Percentiles rank a stretch among this genome's conserved stretches.
These are phyloP conservation scores for Volucella inflata DNA, from an alignment of 2,888 invertebrate genomes.

Conservation along the genomic window DNA sequence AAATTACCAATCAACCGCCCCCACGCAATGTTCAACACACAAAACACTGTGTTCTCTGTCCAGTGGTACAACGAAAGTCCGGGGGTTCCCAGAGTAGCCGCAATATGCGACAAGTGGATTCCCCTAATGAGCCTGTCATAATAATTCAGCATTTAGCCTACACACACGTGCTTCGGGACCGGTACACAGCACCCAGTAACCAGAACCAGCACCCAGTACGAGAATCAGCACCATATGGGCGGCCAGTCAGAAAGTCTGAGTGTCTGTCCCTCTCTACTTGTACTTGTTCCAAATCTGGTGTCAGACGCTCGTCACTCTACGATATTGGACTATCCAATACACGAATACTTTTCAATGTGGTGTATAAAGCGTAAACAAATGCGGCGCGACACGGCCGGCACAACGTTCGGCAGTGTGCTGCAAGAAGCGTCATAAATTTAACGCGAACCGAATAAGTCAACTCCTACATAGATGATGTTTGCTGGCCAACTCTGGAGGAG, in stretches of 20 bases:
- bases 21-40: slow-evolving; percentile 56
- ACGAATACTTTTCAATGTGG: slow-evolving; percentile 43
- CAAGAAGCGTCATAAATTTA: slow-evolving; percentile 73
- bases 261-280: not conserved
- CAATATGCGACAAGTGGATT: slow-evolving; percentile 71
- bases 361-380: slow-evolving; percentile 55
- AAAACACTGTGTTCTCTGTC: slow-evolving; percentile 31
- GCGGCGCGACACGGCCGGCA: slow-evolving; percentile 23
- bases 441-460: slow-evolving; percentile 73
- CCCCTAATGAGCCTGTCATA: slow-evolving; percentile 76
- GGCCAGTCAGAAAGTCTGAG: slow-evolving; percentile 49
- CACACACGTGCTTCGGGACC: slow-evolving; percentile 49
- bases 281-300: slow-evolving; percentile 61
- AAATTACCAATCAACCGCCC: slow-evolving; percentile 74
- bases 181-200: too few relatives aligned
- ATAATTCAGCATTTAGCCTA: slow-evolving; percentile 75
- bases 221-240: slow-evolving; percentile 60
- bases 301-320: slow-evolving; percentile 71
- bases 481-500: not conserved
- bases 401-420: slow-evolving; percentile 49
- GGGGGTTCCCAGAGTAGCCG: slow-evolving; percentile 63
- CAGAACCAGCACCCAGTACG: too few relatives aligned
- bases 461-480: slow-evolving; percentile 66
- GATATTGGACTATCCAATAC: slow-evolving; percentile 74
- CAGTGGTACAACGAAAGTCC: slow-evolving; percentile 6